Evolutionary conservation across 2,797 vertebrate species (phyloP), one percentile per base, ranked within the genome.

Genomic region (Macroramphosus scolopax): DNA sequence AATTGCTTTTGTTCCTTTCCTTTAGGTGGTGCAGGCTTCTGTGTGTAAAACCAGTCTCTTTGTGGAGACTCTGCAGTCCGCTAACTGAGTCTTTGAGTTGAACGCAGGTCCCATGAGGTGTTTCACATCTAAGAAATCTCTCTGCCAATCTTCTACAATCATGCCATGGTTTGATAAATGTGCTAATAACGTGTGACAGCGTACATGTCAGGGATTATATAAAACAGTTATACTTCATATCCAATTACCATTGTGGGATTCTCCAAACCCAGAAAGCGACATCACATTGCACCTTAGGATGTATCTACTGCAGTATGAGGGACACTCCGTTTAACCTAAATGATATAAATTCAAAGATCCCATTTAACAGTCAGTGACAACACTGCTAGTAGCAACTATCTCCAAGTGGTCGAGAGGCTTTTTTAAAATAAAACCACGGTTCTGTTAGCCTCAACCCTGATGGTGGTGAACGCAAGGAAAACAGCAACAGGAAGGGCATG

Each of bases 281-380:
- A n/a, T n/a, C n/a, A n/a, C n/a, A n/a, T n/a, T n/a, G n/a, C n/a
- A n/a, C n/a, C n/a, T n/a, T n/a, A n/a, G n/a, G n/a, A n/a, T n/a
- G n/a, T n/a, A n/a, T n/a, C n/a, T n/a, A n/a, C n/a, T n/a, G n/a
- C n/a, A n/a, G n/a, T n/a, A n/a, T n/a, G n/a, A 68, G 43, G 46
- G 72, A 80, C 81, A 77, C 68, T 62, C 57, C 34, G 72, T 39
- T 64, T 22, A 60, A 75, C 38, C 25, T 35, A 71, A 72, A n/a
- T 75, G 63, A 83, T 76, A 83, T 75, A 46, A 39, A 60, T 55
- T 68, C 62, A 76, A 63, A 73, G 49, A 76, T 34, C 59, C 40
- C 2, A 28, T 47, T 42, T 51, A 65, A 71, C 46, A 64, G 55
- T 68, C 75, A 64, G 79, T 43, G 70, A 39, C 29, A 5, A 68